These are phyloP conservation scores for Masnerella sp. DNA, from an alignment of 2,888 invertebrate species.

Conservation along the genomic window DNA sequence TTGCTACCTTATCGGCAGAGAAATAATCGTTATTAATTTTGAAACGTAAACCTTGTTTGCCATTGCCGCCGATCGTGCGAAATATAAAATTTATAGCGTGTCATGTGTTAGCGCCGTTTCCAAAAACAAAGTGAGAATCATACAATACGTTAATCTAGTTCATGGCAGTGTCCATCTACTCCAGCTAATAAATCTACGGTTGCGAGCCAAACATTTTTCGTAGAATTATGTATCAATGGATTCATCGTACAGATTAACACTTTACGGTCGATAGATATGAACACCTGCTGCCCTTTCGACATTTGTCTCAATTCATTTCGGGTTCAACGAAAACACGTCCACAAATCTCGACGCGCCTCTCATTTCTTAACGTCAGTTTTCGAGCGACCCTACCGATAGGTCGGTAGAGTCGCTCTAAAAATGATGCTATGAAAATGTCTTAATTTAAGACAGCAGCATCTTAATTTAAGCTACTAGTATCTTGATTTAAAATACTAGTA, in stretches of 20 bases:
- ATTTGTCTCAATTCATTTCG: no score
- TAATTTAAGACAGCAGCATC: no score
- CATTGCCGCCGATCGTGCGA: conserved; percentile 52
- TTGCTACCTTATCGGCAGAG: no score
- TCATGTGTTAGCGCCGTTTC: conserved; percentile 60
- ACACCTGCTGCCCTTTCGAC: conserved; percentile 6
- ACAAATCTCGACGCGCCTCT: no score
- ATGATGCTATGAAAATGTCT: no score
- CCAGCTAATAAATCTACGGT: conserved; percentile 63
- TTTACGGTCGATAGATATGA: conserved; percentile 42
- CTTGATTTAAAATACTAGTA: no score
- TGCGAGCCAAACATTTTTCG: conserved; percentile 59
- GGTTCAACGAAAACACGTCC: no score
- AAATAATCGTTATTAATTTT: conserved; percentile 18
- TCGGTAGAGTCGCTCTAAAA: no score
- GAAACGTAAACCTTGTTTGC: conserved; percentile 14
- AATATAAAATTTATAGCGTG: conserved; percentile 61
- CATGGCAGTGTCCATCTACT: conserved; percentile 61
- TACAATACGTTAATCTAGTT: conserved; percentile 62
- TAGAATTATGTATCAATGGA: conserved; percentile 40
- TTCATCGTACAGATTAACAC: conserved; percentile 33
- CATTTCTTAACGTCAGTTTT: no score
- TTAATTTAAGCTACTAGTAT: no score
- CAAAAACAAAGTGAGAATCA: conserved; percentile 52
- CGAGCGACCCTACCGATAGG: no score